Evolutionary conservation across 2,797 vertebrate species (phyloP), one percentile per base, ranked within the genome.

Genomic region (Allobates femoralis): DNA sequence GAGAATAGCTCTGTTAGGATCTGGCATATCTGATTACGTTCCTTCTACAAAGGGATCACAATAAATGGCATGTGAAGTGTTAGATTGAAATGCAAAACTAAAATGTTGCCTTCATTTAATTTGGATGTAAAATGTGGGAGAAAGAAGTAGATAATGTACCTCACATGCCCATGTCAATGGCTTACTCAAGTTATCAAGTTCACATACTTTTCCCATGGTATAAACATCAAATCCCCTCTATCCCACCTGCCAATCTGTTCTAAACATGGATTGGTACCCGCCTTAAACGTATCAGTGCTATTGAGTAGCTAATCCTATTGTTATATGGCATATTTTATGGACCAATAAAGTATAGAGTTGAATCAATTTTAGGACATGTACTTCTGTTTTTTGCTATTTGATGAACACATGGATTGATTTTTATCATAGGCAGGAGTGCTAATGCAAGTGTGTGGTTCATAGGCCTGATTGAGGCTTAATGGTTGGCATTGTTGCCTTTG

Each of bases 11-110:
- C 41, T 66, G 66, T 55, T 75, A 74, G 46, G 76, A 77, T 86
- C 60, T 66, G 67, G 69, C 67, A 73, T 81, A 80, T 81, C 71
- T 37, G 60, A 82, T 82, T 86, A 86, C 14, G 34, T 71, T 53
- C 41, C 16, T 78, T 58, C 37, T 69, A 77, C 79, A 87, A 55
- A 87, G 80, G 2, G 37, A 80, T 64, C 67, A 34, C 66, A 53
- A 21, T 18, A 69, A 69, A n/a, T 58, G 74, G 66, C 73, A 83
- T 26, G 32, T 51, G 60, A 19, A 77, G 37, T n/a, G 26, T 46
- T 41, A 4, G 26, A 66, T 46, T 41, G 26, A 41, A 62, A 62
- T 7, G 14, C 12, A 26, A 26, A 50, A 74, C 12, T 26, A 74
- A 74, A 16, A 74, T 4, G 21, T 50, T 14, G 71, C 23, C 71